Evolutionary conservation across 2,888 invertebrate genomes (phyloP).

Genomic region (Gisinianus flammeolus): DNA sequence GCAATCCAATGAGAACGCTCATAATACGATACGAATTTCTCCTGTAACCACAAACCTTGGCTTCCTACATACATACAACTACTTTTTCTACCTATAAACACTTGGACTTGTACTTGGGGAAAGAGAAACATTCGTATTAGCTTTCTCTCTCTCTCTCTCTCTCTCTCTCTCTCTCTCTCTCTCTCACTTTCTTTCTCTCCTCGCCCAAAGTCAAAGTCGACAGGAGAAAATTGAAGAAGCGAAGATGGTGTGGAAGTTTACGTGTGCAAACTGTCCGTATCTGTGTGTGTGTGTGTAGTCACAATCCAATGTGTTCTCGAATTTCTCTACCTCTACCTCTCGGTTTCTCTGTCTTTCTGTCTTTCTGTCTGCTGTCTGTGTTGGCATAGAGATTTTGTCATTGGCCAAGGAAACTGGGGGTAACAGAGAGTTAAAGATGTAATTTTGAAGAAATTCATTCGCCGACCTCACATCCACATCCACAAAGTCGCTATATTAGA

Average conservation of each 20-base stretch:
- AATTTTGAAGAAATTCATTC: conserved; percentile 30
- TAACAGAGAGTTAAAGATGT: conserved; percentile 7
- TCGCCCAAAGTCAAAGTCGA: background rate
- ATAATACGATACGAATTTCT: background rate
- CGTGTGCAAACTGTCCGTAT: background rate
- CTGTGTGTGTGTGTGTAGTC: too few relatives aligned
- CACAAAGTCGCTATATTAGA: conserved; percentile 22
- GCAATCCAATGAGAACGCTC: background rate
- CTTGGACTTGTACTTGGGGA: background rate
- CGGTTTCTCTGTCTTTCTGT: too few relatives aligned
- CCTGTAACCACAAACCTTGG: background rate
- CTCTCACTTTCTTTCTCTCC: background rate
- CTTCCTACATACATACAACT: too few relatives aligned
- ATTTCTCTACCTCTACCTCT: too few relatives aligned
- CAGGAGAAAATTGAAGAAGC: background rate
- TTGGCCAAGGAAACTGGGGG: background rate
- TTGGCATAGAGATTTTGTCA: too few relatives aligned
- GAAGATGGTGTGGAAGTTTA: background rate
- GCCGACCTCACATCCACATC: conserved; percentile 3
- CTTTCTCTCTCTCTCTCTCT: background rate
- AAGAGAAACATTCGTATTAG: background rate
- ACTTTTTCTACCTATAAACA: background rate
- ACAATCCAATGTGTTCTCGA: too few relatives aligned
- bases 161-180: background rate
- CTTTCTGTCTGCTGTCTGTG: background rate